phyloP scores from a whole-genome alignment of 2,797 vertebrate genomes.

The Loris lydekkerianus region DNA sequence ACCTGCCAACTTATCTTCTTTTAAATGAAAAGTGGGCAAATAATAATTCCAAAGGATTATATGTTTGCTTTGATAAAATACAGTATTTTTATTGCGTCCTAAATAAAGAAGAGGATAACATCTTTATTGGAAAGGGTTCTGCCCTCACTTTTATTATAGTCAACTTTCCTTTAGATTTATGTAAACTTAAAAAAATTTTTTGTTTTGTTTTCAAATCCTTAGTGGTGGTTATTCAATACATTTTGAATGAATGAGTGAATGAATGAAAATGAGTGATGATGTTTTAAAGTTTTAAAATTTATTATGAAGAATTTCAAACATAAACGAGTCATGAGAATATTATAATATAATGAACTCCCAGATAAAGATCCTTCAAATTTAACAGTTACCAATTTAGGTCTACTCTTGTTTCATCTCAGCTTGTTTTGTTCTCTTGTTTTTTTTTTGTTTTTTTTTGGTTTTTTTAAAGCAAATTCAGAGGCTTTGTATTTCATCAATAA shows the following conservation, averaged over 20 bases:
- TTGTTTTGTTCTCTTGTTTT: neutral
- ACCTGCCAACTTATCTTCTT: neutral
- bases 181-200: neutral
- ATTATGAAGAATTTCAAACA: slow-evolving; percentile 38
- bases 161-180: neutral
- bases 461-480: slow-evolving; percentile 16
- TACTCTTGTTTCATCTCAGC: neutral
- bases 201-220: slow-evolving; percentile 4
- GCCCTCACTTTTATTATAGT: slow-evolving; percentile 15
- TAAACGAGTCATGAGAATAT: neutral
- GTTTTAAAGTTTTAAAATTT: slow-evolving; percentile 33
- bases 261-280: slow-evolving; percentile 10
- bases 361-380: neutral
- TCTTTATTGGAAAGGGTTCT: neutral
- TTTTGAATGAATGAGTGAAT: neutral
- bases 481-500: slow-evolving; percentile 4
- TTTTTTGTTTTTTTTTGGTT: neutral
- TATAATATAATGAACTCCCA: neutral
- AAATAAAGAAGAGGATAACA: neutral
- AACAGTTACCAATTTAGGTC: neutral
- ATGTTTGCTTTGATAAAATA: neutral
- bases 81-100: neutral
- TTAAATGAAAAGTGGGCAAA: neutral
- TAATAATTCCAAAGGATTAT: neutral
- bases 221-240: neutral